phyloP scores from a whole-genome alignment of 1,140 invertebrate genomes.

The Zaprionus ghesquierei region DNA sequence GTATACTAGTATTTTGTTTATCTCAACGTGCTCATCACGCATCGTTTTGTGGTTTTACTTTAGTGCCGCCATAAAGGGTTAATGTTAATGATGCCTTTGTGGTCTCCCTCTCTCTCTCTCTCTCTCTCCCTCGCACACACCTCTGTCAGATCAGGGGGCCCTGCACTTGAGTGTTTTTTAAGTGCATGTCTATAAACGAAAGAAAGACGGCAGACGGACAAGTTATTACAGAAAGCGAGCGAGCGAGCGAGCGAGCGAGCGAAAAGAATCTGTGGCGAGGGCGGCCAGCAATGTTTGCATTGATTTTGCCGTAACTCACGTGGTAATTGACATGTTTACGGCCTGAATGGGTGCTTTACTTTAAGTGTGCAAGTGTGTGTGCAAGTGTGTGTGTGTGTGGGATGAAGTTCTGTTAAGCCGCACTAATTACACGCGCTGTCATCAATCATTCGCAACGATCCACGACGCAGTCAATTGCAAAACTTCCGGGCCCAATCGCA shows the following conservation, averaged over 20 bases:
- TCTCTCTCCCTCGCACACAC: neutral
- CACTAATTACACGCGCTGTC: slow-evolving; percentile 60
- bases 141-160: slow-evolving; percentile 39
- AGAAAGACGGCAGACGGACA: slow-evolving; percentile 34
- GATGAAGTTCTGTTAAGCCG: slow-evolving; percentile 21
- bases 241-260: slow-evolving; percentile 30
- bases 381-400: neutral
- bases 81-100: slow-evolving; percentile 73
- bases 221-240: slow-evolving; percentile 58
- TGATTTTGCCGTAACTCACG: slow-evolving; percentile 72
- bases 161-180: slow-evolving; percentile 77
- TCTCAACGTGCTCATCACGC: slow-evolving; percentile 78
- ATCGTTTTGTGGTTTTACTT: slow-evolving; percentile 75
- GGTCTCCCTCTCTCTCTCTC: slow-evolving; percentile 5
- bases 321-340: slow-evolving; percentile 77
- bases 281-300: slow-evolving; percentile 47
- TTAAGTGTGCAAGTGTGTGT: neutral
- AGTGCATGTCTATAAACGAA: slow-evolving; percentile 73
- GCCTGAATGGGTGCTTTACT: slow-evolving; percentile 50
- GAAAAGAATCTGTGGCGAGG: slow-evolving; percentile 26
- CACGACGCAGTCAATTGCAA: slow-evolving; percentile 38
- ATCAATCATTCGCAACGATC: slow-evolving; percentile 55
- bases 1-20: slow-evolving; percentile 65
- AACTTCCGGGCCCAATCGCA: slow-evolving; percentile 52
- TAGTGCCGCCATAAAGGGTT: slow-evolving; percentile 78